Evolutionary conservation across 1,140 invertebrate genomes (phyloP), one percentile per base, ranked within the genome.

Genomic region (Marisa cornuarietis): DNA sequence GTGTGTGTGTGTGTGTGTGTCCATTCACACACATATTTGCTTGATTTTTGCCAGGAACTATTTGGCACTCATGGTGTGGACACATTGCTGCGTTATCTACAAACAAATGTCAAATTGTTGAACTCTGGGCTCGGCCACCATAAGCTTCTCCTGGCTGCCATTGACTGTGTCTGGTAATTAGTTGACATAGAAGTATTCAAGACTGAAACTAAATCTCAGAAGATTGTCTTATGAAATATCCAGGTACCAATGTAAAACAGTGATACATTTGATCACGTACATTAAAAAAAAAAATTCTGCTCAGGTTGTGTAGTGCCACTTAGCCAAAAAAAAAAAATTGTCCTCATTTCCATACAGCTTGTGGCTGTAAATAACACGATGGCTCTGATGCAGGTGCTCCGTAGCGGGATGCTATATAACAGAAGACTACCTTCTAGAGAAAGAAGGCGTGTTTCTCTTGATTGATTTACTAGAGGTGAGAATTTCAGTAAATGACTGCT

Each of bases 361-460:
- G 31, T 42, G 31, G 31, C 31, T 42, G 31, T 42, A 42, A 42
- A 42, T 42, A 42, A 42, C 31, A 42, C 2, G 31, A 42, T 58
- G 54, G 54, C 49, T 62, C 14, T 71, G 16, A 76, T 83, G 18
- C 82, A 91, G 90, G 90, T 90, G 89, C 86, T 84, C 86, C 58
- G 83, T 91, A 73, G 87, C 91, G 73, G 90, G 90, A 10, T 90
- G 88, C 81, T 89, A 87, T 75, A 61, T 86, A 1, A 91, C 89
- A 51, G 91, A 92, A 77, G 89, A 91, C 83, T 89, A 88, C 72
- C 90, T 91, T 63, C 78, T 92, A 76, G 90, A 91, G 81, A 90
- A 88, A 78, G 88, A 91, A 78, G 91, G 91, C 14, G 87, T 90
- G 16, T 91, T 90, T 81, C 83, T 90, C 31, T 81, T 92, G 26